phyloP scores from a whole-genome alignment of 2,888 invertebrate genomes.

The Chromoteleia sp. region DNA sequence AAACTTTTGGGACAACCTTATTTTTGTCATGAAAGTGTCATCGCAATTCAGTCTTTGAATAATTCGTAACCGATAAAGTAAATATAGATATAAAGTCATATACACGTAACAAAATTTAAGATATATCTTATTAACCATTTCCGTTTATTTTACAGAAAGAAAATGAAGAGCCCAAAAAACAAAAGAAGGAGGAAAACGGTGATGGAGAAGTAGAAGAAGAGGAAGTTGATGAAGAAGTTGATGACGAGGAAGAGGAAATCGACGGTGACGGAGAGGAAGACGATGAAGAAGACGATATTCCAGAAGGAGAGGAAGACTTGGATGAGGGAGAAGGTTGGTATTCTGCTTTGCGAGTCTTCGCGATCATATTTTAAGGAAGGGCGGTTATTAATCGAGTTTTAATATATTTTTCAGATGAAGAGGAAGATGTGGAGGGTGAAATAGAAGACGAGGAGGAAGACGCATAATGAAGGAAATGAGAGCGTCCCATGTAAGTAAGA shows the following conservation, averaged over 20 bases:
- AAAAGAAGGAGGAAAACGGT: slow-evolving; percentile 92
- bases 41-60: too few relatives aligned
- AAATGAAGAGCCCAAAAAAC: slow-evolving; percentile 91
- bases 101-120: not conserved
- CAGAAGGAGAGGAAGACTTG: slow-evolving; percentile 86
- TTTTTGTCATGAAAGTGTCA: too few relatives aligned
- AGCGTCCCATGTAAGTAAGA: slow-evolving; percentile 79
- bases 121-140: not conserved
- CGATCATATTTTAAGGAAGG: too few relatives aligned
- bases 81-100: too few relatives aligned
- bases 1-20: too few relatives aligned
- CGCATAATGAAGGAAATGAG: slow-evolving; percentile 82
- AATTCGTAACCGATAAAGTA: not conserved
- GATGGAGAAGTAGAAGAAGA: slow-evolving; percentile 88
- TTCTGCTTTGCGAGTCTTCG: not conserved
- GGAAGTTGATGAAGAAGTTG: slow-evolving; percentile 88
- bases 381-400: not conserved
- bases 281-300: slow-evolving; percentile 89
- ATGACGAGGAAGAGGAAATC: slow-evolving; percentile 88
- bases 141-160: slow-evolving; percentile 87
- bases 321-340: slow-evolving; percentile 79
- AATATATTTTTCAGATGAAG: slow-evolving; percentile 77
- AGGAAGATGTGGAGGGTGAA: slow-evolving; percentile 80
- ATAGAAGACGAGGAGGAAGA: slow-evolving; percentile 82
- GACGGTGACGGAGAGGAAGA: slow-evolving; percentile 88